Evolutionary conservation across 2,888 invertebrate genomes (phyloP).

Genomic region (Mycalesis mineus): DNA sequence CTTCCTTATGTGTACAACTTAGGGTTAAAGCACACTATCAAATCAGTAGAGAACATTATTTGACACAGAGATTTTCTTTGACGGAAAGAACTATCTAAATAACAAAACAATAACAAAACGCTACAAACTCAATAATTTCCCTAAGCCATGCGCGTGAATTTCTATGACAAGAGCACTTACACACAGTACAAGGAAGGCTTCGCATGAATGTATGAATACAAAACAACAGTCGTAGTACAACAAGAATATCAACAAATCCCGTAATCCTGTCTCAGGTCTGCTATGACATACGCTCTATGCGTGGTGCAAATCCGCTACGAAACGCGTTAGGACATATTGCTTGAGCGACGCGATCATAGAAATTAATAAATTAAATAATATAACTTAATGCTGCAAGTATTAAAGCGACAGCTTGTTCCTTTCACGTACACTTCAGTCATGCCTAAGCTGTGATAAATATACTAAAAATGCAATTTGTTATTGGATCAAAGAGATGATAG

Average conservation of each 20-base stretch:
- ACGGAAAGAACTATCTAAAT: neutral
- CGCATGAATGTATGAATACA: slow-evolving; percentile 19
- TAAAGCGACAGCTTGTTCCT: no score
- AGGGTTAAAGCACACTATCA: no score
- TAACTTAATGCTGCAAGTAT: no score
- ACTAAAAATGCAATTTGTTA: no score
- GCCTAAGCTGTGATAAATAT: no score
- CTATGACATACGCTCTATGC: slow-evolving; percentile 46
- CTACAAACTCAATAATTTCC: neutral
- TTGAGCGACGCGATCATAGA: slow-evolving; percentile 1
- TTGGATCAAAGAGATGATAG: no score
- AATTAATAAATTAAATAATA: no score
- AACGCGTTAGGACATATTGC: neutral
- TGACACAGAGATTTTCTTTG: no score
- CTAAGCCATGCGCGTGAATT: neutral
- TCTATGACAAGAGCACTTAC: neutral
- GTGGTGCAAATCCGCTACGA: slow-evolving; percentile 43
- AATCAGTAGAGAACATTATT: no score
- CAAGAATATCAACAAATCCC: slow-evolving; percentile 26
- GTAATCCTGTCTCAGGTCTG: slow-evolving; percentile 24
- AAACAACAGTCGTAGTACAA: slow-evolving; percentile 19
- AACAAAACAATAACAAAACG: neutral
- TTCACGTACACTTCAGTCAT: no score
- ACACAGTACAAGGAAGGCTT: neutral
- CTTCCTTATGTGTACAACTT: neutral